These are phyloP conservation scores for Tortrix viridana DNA, from an alignment of 2,888 invertebrate genomes.

Conservation along the genomic window DNA sequence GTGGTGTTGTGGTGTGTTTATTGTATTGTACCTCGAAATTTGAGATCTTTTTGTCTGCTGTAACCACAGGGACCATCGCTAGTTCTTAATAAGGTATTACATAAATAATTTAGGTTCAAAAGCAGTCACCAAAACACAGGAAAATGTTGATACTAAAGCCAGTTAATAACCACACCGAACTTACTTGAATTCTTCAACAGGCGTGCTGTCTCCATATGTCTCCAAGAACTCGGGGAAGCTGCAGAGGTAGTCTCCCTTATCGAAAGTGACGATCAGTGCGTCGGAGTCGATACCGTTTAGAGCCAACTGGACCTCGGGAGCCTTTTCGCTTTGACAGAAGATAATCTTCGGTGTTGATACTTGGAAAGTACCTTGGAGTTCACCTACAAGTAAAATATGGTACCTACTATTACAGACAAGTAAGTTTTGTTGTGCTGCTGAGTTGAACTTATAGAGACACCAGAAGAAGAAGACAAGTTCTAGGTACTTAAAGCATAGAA, in stretches of 20 bases:
- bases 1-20: too few relatives aligned
- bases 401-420: not conserved
- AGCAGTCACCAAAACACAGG: too few relatives aligned
- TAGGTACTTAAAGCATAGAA: too few relatives aligned
- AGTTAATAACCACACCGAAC: conserved; percentile 29
- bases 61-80: too few relatives aligned
- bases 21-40: too few relatives aligned
- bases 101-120: too few relatives aligned
- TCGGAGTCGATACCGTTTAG: conserved; percentile 51
- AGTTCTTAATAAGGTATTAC: too few relatives aligned
- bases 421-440: too few relatives aligned
- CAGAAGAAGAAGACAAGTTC: too few relatives aligned
- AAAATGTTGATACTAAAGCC: too few relatives aligned
- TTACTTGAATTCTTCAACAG: conserved; percentile 53
- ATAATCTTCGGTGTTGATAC: conserved; percentile 54
- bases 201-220: conserved; percentile 45
- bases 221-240: conserved; percentile 52
- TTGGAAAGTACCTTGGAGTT: conserved; percentile 51
- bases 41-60: too few relatives aligned
- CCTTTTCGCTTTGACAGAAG: conserved; percentile 59
- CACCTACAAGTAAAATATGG: conserved; percentile 47
- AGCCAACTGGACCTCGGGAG: conserved; percentile 52
- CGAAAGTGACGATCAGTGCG: conserved; percentile 55
- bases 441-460: too few relatives aligned
- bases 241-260: conserved; percentile 53